Evolutionary conservation across 2,888 invertebrate species (phyloP).

Genomic region (Fragum fragum): DNA sequence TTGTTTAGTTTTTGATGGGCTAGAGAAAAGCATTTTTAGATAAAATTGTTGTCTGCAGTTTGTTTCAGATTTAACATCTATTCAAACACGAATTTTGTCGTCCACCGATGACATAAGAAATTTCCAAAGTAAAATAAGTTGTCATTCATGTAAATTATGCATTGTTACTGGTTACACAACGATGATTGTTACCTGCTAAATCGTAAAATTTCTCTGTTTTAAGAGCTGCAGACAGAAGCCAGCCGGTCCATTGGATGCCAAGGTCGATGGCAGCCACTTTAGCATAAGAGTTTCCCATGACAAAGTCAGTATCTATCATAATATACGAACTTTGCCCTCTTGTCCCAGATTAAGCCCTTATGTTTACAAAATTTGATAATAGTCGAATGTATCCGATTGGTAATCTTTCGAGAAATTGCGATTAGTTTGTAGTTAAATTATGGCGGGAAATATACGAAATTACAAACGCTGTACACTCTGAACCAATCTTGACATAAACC

Average conservation of each 20-base stretch:
- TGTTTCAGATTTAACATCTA: too few relatives aligned
- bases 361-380: not conserved
- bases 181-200: slow-evolving; percentile 83
- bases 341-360: slow-evolving; percentile 7
- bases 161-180: slow-evolving; percentile 1
- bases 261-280: slow-evolving; percentile 83
- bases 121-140: too few relatives aligned
- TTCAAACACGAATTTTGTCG: too few relatives aligned
- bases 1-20: too few relatives aligned
- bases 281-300: slow-evolving; percentile 73
- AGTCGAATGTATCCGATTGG: not conserved
- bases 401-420: not conserved
- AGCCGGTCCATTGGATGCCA: slow-evolving; percentile 86
- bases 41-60: too few relatives aligned
- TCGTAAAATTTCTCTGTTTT: slow-evolving; percentile 87
- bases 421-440: not conserved
- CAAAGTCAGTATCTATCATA: slow-evolving; percentile 33
- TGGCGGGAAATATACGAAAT: not conserved
- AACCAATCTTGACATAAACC: too few relatives aligned
- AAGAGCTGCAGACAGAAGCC: slow-evolving; percentile 82
- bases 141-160: too few relatives aligned
- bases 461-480: too few relatives aligned
- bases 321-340: slow-evolving; percentile 22
- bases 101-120: too few relatives aligned
- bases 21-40: too few relatives aligned